Base-by-base conservation (phyloP, 1,140 invertebrate species). In the Melitaea cinxia region DNA sequence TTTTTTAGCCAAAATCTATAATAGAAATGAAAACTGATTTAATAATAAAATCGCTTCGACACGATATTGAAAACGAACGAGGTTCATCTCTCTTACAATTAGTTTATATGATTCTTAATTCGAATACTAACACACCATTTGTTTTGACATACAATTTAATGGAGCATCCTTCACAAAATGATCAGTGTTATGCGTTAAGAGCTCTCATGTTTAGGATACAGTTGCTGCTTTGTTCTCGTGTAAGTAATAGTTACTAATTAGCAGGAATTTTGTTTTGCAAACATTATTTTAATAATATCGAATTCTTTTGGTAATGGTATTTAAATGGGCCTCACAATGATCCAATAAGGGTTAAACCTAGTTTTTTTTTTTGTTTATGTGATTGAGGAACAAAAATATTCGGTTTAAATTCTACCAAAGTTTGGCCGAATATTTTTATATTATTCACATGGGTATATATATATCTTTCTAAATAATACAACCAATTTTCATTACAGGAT, bases 161-260 rank as follows among this genome's bases (percentile, higher is more conserved):
- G 14, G 54, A 57, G 0, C n/a, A 59, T 24, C 57, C 67, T 0
- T 52, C 73, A 9, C 28, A 61, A 5, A 54, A 21, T 14, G 72
- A 73, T 55, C 80, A 82, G 39, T 81, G 72, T 56, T 72, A 69
- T 21, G 83, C 80, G 15, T 57, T 91, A 19, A 78, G 85, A 56
- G 83, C 82, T 6, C 57, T 91, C 15, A 87, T 91, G 86, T 84
- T 91, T 59, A 77, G 88, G 45, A 72, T 89, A 24, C 88, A 91
- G 26, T 35, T 82, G 37, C 85, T 82, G 72, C 57, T 90, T 39
- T 91, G 86, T 60, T 80, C 82, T 59, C 78, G 75, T 77, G 88
- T 89, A 50, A 78, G 85, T 78, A 39, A 42, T 0, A 47, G 21
- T 47, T n/a, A 7, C 9, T 4, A 1, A 19, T 42, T 19, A 7